Conservation (phyloP, 1,140 invertebrate genomes). For the Glossosoma conforme region DNA sequence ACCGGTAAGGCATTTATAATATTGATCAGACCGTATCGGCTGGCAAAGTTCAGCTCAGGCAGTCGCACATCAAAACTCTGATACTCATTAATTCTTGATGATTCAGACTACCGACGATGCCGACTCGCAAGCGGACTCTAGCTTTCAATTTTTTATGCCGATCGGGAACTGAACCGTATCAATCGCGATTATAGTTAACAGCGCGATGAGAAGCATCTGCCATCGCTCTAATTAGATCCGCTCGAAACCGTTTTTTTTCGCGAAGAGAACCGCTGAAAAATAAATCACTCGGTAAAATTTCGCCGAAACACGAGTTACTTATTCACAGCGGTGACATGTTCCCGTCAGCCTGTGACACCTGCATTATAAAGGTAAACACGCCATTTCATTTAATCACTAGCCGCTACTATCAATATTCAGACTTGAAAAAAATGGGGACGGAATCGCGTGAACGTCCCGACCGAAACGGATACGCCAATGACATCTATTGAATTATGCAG, state of each 20-base stretch:
- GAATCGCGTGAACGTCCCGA: slow-evolving; percentile 12
- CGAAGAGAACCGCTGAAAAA: slow-evolving; percentile 11
- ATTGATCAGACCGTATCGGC: too few relatives aligned
- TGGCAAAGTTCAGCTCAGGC: too few relatives aligned
- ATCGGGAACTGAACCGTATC: slow-evolving; percentile 7
- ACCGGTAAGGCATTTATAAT: too few relatives aligned
- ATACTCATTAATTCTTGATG: slow-evolving; percentile 8
- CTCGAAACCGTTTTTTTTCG: slow-evolving; percentile 6
- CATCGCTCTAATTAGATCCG: slow-evolving; percentile 8
- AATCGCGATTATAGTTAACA: slow-evolving; percentile 13
- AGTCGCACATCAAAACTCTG: slow-evolving; percentile 1
- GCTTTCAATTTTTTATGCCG: slow-evolving; percentile 7
- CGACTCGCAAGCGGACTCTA: not conserved
- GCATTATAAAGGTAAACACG: slow-evolving; percentile 10
- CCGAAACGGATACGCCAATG: slow-evolving; percentile 14
- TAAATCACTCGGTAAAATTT: slow-evolving; percentile 14
- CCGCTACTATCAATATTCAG: slow-evolving; percentile 19
- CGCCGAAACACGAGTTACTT: slow-evolving; percentile 12
- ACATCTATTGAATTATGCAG: slow-evolving; percentile 32
- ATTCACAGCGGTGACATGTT: slow-evolving; percentile 18
- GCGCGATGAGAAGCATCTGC: slow-evolving; percentile 3
- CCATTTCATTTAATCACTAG: slow-evolving; percentile 12
- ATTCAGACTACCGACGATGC: not conserved
- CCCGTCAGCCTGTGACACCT: slow-evolving; percentile 13
- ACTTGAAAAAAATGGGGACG: slow-evolving; percentile 17